phyloP scores from a whole-genome alignment of 2,113 vertebrate species.

The Antechinus flavipes region DNA sequence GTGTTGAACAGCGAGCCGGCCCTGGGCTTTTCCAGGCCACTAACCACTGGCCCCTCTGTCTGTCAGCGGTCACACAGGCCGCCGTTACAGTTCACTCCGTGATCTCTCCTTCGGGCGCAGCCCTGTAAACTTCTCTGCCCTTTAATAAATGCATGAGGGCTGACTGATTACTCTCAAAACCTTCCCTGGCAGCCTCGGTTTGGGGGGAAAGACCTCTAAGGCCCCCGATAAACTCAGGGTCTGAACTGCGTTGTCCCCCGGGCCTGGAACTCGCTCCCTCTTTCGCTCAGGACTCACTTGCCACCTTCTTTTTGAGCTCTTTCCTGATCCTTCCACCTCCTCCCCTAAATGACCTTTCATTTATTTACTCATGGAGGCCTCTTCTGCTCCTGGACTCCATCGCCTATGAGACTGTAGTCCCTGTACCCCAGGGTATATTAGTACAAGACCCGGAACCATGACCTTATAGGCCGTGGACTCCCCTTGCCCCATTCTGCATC shows the following conservation, averaged over 20 bases:
- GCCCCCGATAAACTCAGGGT: not conserved
- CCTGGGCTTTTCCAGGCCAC: not conserved
- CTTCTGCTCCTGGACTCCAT: not conserved
- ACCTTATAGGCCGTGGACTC: not conserved
- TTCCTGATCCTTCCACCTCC: not conserved
- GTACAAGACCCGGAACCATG: too few species aligned
- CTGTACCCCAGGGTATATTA: not conserved
- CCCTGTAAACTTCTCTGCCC: not conserved
- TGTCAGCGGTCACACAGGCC: not conserved
- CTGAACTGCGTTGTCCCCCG: too few species aligned
- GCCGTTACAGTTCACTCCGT: not conserved
- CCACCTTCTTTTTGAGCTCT: not conserved
- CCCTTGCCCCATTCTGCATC: constrained; percentile 1
- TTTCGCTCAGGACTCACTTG: not conserved
- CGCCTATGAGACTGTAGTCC: not conserved
- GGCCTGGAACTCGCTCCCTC: not conserved
- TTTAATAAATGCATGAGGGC: not conserved
- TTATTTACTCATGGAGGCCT: not conserved
- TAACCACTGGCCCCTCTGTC: not conserved
- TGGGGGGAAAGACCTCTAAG: not conserved
- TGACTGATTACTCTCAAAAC: not conserved
- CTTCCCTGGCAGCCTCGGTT: not conserved
- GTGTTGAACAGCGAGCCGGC: too few species aligned
- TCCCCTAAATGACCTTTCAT: not conserved
- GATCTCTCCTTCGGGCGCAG: not conserved